phyloP scores from a whole-genome alignment of 2,888 invertebrate species.

The Ennomos quercinarius region DNA sequence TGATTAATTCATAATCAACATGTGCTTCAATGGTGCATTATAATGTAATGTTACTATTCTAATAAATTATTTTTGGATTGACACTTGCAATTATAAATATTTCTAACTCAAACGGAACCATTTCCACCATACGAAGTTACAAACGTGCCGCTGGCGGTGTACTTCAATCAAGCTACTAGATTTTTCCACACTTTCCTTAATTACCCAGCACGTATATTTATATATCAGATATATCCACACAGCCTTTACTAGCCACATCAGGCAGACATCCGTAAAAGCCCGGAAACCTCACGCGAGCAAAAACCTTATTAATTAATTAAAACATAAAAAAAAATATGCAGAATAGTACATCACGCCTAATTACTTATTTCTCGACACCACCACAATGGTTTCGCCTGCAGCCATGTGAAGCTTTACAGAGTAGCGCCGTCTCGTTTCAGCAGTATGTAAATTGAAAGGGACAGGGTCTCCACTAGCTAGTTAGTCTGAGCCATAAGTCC shows the following conservation, averaged over 20 bases:
- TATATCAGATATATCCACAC: neutral
- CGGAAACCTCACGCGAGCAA: constrained; percentile 29
- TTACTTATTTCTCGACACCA: constrained; percentile 75
- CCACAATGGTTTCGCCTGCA: constrained; percentile 68
- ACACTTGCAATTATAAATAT: too few species aligned
- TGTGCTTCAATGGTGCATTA: too few species aligned
- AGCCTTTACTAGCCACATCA: constrained; percentile 16
- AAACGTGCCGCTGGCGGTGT: too few species aligned
- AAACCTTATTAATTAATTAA: constrained; percentile 44
- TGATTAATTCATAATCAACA: too few species aligned
- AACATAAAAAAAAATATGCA: constrained; percentile 46
- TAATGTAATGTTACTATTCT: too few species aligned
- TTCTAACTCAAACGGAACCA: too few species aligned
- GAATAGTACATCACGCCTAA: constrained; percentile 69
- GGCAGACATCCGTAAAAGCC: constrained; percentile 10
- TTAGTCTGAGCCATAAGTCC: constrained; percentile 64
- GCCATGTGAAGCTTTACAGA: constrained; percentile 50
- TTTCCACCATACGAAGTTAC: too few species aligned
- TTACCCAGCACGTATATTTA: neutral
- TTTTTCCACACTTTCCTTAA: too few species aligned
- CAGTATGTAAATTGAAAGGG: constrained; percentile 38
- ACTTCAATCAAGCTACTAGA: too few species aligned
- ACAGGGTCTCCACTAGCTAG: constrained; percentile 62
- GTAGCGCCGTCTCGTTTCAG: constrained; percentile 39
- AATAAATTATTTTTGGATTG: too few species aligned